Base-by-base conservation (phyloP, 2,113 vertebrate genomes). In the Neoarius graeffei region DNA sequence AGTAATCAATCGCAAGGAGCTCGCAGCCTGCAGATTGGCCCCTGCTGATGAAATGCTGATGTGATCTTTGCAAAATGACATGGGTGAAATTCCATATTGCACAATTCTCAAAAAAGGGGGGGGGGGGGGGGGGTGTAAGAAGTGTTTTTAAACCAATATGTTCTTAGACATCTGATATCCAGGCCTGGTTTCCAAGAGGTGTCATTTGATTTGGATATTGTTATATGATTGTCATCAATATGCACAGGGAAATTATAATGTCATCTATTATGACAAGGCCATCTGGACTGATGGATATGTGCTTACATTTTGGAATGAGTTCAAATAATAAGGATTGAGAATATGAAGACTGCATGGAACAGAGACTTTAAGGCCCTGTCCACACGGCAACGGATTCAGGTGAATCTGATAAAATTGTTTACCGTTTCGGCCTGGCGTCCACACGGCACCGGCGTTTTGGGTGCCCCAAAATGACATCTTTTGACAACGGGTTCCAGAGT, bases 1-100 rank as follows among this genome's bases (percentile, higher is more conserved):
- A 86, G 89, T 89, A 88, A 92, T 91, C 89, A 89, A 90, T 92
- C n/a, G 87, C 85, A 56, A 62, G 74, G 76, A 90, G 89, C 90
- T 83, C 67, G 77, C 88, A 86, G 87, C 62, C 66, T 88, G 90
- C 52, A 91, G 86, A 86, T 87, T 87, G 84, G 85, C 77, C 88
- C 62, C 71, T 27, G 59, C 76, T 81, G 87, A 89, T 87, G 86
- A 86, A 87, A 90, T 88, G 83, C 81, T 85, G 85, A 86, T 89
- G 74, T 66, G 73, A 89, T 88, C 81, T 90, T 86, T 89, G 74
- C 77, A 77, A 42, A 84, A 80, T 66, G 48, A 77, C 56, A 85
- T 67, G 79, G 79, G 35, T 67, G 86, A 88, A 89, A 89, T 89
- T 89, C 64, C 62, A 86, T 85, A 83, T 77, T 69, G 60, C 87